These are phyloP conservation scores for Gisinianus flammeolus DNA, from an alignment of 2,888 invertebrate genomes.

Conservation along the genomic window DNA sequence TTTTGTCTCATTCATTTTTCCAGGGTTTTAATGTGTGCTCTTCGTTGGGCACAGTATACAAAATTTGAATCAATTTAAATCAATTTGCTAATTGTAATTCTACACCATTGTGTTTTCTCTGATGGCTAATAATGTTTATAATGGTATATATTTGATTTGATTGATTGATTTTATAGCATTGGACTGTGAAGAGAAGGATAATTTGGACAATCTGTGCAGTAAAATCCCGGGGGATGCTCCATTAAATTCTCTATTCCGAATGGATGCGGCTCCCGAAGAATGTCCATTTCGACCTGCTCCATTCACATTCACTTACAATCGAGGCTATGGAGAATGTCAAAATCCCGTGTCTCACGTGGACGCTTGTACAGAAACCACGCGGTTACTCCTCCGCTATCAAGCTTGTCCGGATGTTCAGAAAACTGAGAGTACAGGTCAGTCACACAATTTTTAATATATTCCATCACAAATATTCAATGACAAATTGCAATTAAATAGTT, in stretches of 20 bases:
- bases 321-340: slow-evolving; percentile 72
- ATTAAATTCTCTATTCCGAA: slow-evolving; percentile 77
- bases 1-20: too few relatives aligned
- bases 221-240: slow-evolving; percentile 75
- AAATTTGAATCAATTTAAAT: too few relatives aligned
- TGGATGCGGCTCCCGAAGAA: slow-evolving; percentile 72
- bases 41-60: too few relatives aligned
- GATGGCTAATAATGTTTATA: too few relatives aligned
- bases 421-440: slow-evolving; percentile 76
- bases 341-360: slow-evolving; percentile 81
- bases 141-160: too few relatives aligned
- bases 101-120: too few relatives aligned
- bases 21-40: too few relatives aligned
- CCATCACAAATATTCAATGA: too few relatives aligned
- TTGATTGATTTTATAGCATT: slow-evolving; percentile 34
- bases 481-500: too few relatives aligned
- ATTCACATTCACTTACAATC: slow-evolving; percentile 79
- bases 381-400: slow-evolving; percentile 79
- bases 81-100: too few relatives aligned
- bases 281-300: slow-evolving; percentile 81
- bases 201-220: slow-evolving; percentile 71
- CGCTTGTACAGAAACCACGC: slow-evolving; percentile 81
- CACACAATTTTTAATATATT: background rate
- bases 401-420: slow-evolving; percentile 79
- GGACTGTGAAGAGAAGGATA: slow-evolving; percentile 68